Evolutionary conservation across 1,140 invertebrate species (phyloP), one percentile per base, ranked within the genome.

Genomic region (Probaryconus sp.): DNA sequence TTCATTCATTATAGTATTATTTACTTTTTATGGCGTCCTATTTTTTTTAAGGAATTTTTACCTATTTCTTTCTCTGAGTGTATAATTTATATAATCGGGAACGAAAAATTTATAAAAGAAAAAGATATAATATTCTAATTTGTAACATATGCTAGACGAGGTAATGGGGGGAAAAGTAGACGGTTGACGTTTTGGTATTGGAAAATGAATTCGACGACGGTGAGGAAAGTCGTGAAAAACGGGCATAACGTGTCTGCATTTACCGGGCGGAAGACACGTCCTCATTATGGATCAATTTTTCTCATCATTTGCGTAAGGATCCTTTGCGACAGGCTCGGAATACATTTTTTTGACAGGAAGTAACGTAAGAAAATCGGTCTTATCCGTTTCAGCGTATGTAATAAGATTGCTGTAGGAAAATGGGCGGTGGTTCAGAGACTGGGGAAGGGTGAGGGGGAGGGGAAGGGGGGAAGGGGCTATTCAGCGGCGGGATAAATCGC

Each of bases 261-360:
- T 61, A 30, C 18, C 9, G 5, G 17, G 56, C 40, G 40, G 31
- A 65, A 65, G 61, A 65, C 50, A 47, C 61, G 45, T 67, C 50
- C 50, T 48, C 42, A 67, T 67, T 50, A 53, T 64, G 45, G 63
- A 67, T 67, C 63, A 56, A 67, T 67, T 67, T 67, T 48, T 47
- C 50, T 67, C 63, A 38, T 67, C 63, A 56, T 67, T 67, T 67
- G 50, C 42, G 14, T 42, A 31, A 33, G 33, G 60, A 42, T 10
- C 31, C 40, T 28, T 47, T 31, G 42, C 50, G 63, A 67, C 63
- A 67, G 63, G 50, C 48, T 40, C 20, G 63, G 63, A 67, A 67
- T 55, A 67, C 63, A n/a, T 67, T 55, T 55, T 56, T 45, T 40
- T 37, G 40, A 53, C 50, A 53, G 42, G 21, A 24, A 67, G 37